Percentiles rank a stretch among this genome's conserved stretches.
Conservation (phyloP, 2,888 invertebrate genomes). For the Oithona nana region DNA sequence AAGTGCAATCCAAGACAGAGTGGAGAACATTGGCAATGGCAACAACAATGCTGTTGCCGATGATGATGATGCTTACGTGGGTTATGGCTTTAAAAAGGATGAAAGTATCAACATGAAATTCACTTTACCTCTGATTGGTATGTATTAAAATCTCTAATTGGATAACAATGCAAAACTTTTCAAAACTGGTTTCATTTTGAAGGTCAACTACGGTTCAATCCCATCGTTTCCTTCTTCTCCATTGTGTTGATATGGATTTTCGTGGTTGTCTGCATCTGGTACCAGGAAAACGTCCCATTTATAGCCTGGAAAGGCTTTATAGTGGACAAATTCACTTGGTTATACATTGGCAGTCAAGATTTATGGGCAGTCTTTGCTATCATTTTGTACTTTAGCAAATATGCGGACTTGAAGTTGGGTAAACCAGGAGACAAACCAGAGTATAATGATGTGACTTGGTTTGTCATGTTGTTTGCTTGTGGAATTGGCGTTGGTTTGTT, state of each 20-base stretch:
- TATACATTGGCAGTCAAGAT: conserved; percentile 12
- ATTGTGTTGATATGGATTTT: not conserved
- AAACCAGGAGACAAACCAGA: not conserved
- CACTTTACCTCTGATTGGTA: not conserved
- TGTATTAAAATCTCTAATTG: not conserved
- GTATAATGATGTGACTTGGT: conserved; percentile 14
- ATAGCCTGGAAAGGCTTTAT: not conserved
- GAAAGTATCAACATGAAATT: not conserved
- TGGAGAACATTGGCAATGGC: too few species aligned
- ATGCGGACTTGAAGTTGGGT: not conserved
- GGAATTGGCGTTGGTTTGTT: conserved; percentile 13
- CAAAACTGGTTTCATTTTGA: not conserved
- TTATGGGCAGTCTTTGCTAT: conserved; percentile 9
- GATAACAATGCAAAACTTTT: not conserved
- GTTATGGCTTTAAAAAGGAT: not conserved
- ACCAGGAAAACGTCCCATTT: not conserved
- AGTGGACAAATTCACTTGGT: conserved; percentile 11
- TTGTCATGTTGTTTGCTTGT: conserved; percentile 14
- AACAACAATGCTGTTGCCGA: too few species aligned
- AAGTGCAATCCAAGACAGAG: too few species aligned
- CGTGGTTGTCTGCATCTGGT: not conserved
- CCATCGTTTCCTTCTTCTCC: conserved; percentile 9
- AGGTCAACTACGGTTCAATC: conserved; percentile 5
- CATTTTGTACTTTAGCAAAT: conserved; percentile 8
- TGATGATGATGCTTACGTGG: not conserved